Conservation (phyloP, 2,113 vertebrate species). For the Plotosus lineatus region DNA sequence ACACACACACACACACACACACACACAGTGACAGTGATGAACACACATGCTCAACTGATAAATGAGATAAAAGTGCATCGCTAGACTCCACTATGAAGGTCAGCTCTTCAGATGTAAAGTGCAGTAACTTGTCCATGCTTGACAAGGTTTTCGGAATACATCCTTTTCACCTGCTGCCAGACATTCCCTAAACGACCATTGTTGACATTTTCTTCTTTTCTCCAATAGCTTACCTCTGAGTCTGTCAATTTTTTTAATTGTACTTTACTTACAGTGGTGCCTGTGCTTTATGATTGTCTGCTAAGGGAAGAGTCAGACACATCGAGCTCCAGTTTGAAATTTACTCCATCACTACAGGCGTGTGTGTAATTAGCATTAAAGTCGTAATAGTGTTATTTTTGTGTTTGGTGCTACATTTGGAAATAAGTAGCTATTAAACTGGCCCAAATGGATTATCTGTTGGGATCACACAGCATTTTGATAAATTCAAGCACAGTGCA, state of each 20-base stretch:
- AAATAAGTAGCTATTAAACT: conserved; percentile 35
- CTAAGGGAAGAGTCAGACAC: neutral
- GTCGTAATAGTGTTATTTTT: conserved; percentile 6
- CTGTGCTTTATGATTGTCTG: neutral
- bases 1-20: conserved; percentile 33
- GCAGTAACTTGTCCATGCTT: conserved; percentile 13
- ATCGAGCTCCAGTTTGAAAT: neutral
- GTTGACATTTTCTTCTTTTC: conserved; percentile 9
- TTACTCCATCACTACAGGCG: conserved; percentile 1
- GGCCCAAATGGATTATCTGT: neutral
- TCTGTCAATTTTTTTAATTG: conserved; percentile 9
- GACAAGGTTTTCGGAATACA: conserved; percentile 22
- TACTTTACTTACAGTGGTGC: neutral
- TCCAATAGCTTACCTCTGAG: neutral
- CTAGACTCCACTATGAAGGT: conserved; percentile 41
- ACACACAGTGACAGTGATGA: conserved; percentile 46
- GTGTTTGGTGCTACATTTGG: conserved; percentile 30
- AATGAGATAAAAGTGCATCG: conserved; percentile 34
- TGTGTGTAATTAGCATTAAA: conserved; percentile 27
- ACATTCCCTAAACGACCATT: conserved; percentile 23
- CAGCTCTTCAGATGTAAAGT: conserved; percentile 33
- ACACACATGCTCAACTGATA: conserved; percentile 42
- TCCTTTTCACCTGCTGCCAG: neutral
- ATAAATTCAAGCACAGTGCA: conserved; percentile 34
- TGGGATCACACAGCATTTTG: conserved; percentile 18